These are phyloP conservation scores for Nyctibius grandis DNA, from an alignment of 2,797 vertebrate genomes.

Conservation along the genomic window DNA sequence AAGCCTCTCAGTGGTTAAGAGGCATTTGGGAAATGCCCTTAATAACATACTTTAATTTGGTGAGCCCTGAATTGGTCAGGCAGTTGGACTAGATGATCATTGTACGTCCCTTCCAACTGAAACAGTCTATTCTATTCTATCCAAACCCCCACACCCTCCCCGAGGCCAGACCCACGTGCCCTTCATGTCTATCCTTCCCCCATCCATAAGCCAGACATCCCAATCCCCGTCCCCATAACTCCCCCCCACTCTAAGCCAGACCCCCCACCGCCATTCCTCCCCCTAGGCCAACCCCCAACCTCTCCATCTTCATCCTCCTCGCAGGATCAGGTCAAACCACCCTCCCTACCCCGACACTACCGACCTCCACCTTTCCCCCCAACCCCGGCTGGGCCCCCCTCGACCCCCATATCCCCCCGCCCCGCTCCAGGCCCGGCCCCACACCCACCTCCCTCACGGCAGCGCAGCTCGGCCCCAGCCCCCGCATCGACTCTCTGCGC, in stretches of 20 bases:
- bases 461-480: accelerated
- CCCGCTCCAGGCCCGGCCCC: no score
- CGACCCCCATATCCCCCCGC: no score
- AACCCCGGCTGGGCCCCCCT: no score
- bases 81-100: accelerated
- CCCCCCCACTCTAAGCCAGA: background rate
- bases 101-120: no score
- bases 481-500: background rate
- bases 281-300: no score
- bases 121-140: background rate
- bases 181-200: no score
- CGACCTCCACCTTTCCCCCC: background rate
- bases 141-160: background rate
- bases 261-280: no score
- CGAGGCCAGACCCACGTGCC: background rate
- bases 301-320: background rate
- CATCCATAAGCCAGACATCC: accelerated
- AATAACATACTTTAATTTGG: background rate
- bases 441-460: background rate
- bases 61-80: background rate
- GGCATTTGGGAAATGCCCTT: background rate
- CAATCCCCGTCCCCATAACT: background rate
- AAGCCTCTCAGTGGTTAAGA: no score
- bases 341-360: no score
- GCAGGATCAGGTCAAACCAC: background rate